These are phyloP conservation scores for Bos javanicus DNA, from an alignment of 2,113 vertebrate genomes.

Conservation along the genomic window DNA sequence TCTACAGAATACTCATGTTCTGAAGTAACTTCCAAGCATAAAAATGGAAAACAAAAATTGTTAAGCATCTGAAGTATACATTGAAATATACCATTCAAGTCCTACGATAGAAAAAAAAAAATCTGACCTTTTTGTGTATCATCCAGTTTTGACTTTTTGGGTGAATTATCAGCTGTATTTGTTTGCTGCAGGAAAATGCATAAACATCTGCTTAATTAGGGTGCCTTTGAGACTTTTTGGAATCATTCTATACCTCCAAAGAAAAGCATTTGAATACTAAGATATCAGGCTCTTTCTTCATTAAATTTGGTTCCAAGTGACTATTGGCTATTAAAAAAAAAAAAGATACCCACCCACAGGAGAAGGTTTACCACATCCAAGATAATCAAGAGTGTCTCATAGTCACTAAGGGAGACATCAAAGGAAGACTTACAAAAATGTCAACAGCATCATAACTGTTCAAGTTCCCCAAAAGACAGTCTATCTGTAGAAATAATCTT, in stretches of 20 bases:
- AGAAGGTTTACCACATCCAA: not conserved
- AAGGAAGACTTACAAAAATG: not conserved
- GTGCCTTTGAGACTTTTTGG: not conserved
- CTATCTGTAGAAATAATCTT: not conserved
- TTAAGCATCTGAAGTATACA: slow-evolving; percentile 32
- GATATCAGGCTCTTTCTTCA: not conserved
- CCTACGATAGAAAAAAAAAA: not conserved
- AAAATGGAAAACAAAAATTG: not conserved
- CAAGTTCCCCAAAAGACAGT: not conserved
- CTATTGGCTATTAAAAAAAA: not conserved
- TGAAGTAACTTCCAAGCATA: not conserved
- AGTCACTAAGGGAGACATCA: not conserved
- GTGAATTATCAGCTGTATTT: not conserved
- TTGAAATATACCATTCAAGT: not conserved
- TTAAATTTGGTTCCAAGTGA: not conserved
- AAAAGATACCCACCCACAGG: not conserved
- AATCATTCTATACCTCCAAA: not conserved
- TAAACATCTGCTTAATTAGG: not conserved
- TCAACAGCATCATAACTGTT: no score
- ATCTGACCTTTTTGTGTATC: slow-evolving; percentile 69
- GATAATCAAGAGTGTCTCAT: not conserved
- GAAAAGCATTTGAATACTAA: not conserved
- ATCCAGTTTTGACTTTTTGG: not conserved
- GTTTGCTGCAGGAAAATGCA: slow-evolving; percentile 21
- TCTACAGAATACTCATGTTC: not conserved